phyloP scores from a whole-genome alignment of 2,888 invertebrate species.

The Aromia moschata region DNA sequence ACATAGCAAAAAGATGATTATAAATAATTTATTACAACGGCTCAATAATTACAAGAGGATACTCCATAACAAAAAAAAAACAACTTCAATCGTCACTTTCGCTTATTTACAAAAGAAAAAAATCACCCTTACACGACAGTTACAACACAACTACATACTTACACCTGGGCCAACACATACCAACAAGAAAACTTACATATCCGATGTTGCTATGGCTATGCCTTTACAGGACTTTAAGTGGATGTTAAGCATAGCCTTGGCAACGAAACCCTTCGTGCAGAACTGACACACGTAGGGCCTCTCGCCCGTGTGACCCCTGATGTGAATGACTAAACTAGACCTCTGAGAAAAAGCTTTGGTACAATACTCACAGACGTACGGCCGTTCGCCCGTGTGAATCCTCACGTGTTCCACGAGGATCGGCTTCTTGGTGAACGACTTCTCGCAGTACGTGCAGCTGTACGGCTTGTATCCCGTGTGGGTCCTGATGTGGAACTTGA shows the following conservation, averaged over 20 bases:
- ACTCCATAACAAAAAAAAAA: too few relatives aligned
- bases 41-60: too few relatives aligned
- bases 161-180: slow-evolving; percentile 4
- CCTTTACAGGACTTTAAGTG: slow-evolving; percentile 67
- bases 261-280: slow-evolving; percentile 71
- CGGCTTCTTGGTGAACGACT: slow-evolving; percentile 60
- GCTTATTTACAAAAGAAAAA: background rate
- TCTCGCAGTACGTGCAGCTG: slow-evolving; percentile 58
- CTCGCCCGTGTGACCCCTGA: slow-evolving; percentile 71
- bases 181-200: background rate
- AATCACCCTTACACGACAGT: background rate
- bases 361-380: slow-evolving; percentile 68
- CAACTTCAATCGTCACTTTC: too few relatives aligned
- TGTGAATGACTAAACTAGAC: slow-evolving; percentile 72
- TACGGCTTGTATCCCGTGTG: slow-evolving; percentile 60
- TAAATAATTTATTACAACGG: too few relatives aligned
- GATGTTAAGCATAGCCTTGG: slow-evolving; percentile 71
- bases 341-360: slow-evolving; percentile 72
- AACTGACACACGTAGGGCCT: slow-evolving; percentile 69
- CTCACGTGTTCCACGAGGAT: slow-evolving; percentile 59
- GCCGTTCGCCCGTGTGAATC: slow-evolving; percentile 60
- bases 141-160: slow-evolving; percentile 2
- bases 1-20: too few relatives aligned
- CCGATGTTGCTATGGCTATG: slow-evolving; percentile 20
- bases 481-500: slow-evolving; percentile 62